These are phyloP conservation scores for Heliconius cydno DNA, from an alignment of 2,888 invertebrate genomes.

Conservation along the genomic window DNA sequence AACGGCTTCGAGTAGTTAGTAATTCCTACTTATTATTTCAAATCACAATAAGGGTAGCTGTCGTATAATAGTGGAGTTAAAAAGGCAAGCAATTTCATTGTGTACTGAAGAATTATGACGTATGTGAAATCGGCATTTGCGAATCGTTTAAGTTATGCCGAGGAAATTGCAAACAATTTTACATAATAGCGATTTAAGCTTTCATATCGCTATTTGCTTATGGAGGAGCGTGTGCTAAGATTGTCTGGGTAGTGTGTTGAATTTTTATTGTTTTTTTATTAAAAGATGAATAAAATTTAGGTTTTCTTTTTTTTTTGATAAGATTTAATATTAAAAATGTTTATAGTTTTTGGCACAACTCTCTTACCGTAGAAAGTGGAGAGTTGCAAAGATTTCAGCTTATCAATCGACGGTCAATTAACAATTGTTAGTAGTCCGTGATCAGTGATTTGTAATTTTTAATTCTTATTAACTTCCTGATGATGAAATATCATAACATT, in stretches of 20 bases:
- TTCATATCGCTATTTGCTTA: constrained; percentile 56
- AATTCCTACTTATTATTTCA: constrained; percentile 11
- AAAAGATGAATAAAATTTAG: background rate
- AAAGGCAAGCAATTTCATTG: constrained; percentile 81
- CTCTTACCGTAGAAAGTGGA: no score
- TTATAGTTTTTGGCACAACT: no score
- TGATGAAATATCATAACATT: no score
- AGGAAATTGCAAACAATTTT: constrained; percentile 81
- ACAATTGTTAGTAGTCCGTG: no score
- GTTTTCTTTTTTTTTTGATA: no score
- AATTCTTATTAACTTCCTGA: no score
- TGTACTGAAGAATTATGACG: constrained; percentile 81
- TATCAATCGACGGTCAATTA: no score
- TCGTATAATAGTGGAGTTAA: constrained; percentile 63
- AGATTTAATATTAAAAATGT: no score
- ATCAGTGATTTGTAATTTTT: no score
- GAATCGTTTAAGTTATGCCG: constrained; percentile 78
- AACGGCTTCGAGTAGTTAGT: no score
- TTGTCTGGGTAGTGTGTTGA: constrained; percentile 37
- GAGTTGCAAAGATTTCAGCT: no score
- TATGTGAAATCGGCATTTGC: constrained; percentile 80
- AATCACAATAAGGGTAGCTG: constrained; percentile 29
- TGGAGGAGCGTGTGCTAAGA: constrained; percentile 53
- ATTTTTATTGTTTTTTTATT: constrained; percentile 33
- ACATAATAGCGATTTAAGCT: constrained; percentile 72